These are phyloP conservation scores for Vanessa tameamea DNA, from an alignment of 1,140 invertebrate genomes.

Conservation along the genomic window DNA sequence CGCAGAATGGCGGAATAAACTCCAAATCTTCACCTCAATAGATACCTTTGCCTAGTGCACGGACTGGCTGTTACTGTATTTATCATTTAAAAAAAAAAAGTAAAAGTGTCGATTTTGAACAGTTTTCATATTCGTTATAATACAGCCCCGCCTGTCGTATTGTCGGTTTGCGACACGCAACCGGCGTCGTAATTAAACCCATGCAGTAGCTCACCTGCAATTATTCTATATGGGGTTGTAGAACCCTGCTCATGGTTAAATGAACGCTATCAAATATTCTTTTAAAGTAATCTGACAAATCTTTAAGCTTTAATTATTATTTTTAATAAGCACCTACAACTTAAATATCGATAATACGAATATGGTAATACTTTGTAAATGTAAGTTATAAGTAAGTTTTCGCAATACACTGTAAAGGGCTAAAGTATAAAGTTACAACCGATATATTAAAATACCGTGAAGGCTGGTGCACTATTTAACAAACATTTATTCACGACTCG, in stretches of 20 bases:
- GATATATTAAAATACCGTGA: slow-evolving; percentile 13
- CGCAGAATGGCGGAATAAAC: no score
- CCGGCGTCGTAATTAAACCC: slow-evolving; percentile 35
- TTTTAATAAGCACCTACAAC: no score
- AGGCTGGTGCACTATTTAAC: not conserved
- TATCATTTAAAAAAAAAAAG: not conserved
- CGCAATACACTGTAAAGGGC: not conserved
- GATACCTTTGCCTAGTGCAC: no score
- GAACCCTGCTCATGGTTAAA: not conserved
- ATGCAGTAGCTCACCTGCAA: slow-evolving; percentile 20
- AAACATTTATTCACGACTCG: not conserved
- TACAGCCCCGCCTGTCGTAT: not conserved
- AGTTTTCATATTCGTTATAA: slow-evolving; percentile 7
- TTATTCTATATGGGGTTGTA: slow-evolving; percentile 13
- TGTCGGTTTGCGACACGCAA: slow-evolving; percentile 13
- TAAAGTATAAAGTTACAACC: not conserved
- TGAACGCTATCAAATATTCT: not conserved
- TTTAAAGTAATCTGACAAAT: not conserved
- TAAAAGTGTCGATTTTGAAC: not conserved
- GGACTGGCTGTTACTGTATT: not conserved
- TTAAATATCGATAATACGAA: no score
- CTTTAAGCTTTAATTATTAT: not conserved
- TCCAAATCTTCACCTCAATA: no score
- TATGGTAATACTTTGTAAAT: no score
- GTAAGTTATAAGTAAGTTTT: not conserved